Conservation (phyloP, 2,888 invertebrate species). For the Epinotia nisella region DNA sequence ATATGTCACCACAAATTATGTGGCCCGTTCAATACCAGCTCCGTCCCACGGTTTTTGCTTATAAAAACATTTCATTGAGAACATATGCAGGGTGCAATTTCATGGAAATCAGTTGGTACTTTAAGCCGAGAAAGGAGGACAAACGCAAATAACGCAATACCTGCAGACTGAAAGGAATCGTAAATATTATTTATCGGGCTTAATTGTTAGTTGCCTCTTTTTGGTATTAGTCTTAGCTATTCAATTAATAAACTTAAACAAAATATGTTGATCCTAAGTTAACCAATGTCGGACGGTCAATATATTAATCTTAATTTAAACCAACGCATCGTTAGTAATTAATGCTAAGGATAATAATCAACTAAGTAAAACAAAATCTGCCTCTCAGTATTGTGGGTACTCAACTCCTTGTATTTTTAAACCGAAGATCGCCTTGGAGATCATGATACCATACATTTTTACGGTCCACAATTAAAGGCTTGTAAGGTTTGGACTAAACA, state of each 20-base stretch:
- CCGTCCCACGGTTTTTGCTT: constrained; percentile 28
- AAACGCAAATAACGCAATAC: constrained; percentile 11
- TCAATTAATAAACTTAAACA: background rate
- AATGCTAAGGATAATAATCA: too few relatives aligned
- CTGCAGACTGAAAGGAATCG: constrained; percentile 14
- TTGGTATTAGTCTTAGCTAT: background rate
- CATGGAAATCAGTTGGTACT: constrained; percentile 10
- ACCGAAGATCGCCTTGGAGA: too few relatives aligned
- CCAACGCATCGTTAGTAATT: background rate
- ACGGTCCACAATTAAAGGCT: too few relatives aligned
- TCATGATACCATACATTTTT: too few relatives aligned
- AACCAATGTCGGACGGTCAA: background rate
- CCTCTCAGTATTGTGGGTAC: too few relatives aligned
- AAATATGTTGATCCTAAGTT: background rate
- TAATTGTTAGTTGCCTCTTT: background rate
- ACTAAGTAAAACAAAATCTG: too few relatives aligned
- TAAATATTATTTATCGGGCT: background rate
- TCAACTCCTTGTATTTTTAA: too few relatives aligned
- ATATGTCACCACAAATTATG: constrained; percentile 22
- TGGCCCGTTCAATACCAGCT: constrained; percentile 6
- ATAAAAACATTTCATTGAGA: constrained; percentile 19
- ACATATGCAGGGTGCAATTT: constrained; percentile 14
- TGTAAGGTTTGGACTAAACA: too few relatives aligned
- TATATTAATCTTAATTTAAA: background rate
- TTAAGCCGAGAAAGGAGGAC: background rate